phyloP scores from a whole-genome alignment of 2,113 vertebrate genomes.

The Cygnus atratus region DNA sequence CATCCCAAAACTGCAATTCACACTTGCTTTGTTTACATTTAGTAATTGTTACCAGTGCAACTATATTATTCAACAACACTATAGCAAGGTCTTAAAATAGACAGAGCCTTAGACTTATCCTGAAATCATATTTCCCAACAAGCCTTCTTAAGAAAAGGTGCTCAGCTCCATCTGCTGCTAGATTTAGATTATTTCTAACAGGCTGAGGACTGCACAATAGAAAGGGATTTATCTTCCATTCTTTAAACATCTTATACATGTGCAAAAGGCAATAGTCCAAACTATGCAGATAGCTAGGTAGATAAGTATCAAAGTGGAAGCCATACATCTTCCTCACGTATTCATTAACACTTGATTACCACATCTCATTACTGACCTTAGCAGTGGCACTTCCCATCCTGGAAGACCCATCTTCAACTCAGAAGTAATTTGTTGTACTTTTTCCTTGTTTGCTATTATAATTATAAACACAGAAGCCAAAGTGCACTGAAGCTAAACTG shows the following conservation, averaged over 20 bases:
- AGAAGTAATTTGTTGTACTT: neutral
- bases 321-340: neutral
- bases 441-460: neutral
- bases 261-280: neutral
- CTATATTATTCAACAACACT: neutral
- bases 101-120: neutral
- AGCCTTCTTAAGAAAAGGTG: neutral
- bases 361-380: neutral
- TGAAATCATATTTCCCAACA: neutral
- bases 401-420: neutral
- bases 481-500: neutral
- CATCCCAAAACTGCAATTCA: neutral
- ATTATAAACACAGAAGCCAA: neutral
- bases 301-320: neutral
- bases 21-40: neutral
- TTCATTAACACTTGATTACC: neutral
- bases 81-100: neutral
- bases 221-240: neutral
- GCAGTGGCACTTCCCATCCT: neutral
- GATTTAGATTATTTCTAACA: neutral
- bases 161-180: slow-evolving; percentile 17
- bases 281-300: neutral
- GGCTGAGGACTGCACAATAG: neutral
- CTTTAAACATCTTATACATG: neutral
- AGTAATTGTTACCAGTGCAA: neutral